These are phyloP conservation scores for Thymelicus sylvestris DNA, from an alignment of 2,888 invertebrate species.

Conservation along the genomic window DNA sequence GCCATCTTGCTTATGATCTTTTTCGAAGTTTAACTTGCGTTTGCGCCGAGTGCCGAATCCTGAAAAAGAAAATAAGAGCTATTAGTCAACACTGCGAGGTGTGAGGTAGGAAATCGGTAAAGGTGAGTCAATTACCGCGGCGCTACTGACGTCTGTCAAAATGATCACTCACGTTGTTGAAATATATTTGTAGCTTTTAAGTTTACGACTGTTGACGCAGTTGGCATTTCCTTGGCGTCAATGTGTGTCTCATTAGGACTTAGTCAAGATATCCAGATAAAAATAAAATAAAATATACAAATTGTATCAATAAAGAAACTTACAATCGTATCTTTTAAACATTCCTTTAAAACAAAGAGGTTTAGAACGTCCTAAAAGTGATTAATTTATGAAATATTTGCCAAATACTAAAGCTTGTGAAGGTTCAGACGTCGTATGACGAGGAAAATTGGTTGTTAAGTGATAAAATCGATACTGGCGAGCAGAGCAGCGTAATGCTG, in stretches of 20 bases:
- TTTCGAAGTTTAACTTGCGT: slow-evolving; percentile 72
- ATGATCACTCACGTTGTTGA: slow-evolving; percentile 44
- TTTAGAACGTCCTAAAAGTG: no score
- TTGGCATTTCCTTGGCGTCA: slow-evolving; percentile 45
- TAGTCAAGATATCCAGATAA: not conserved
- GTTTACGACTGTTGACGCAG: slow-evolving; percentile 29
- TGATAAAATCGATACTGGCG: slow-evolving; percentile 12
- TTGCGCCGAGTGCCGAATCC: slow-evolving; percentile 66
- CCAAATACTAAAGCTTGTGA: not conserved
- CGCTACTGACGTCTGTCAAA: slow-evolving; percentile 59
- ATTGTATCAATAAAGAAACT: not conserved
- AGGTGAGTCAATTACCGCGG: slow-evolving; percentile 66
- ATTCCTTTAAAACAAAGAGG: not conserved
- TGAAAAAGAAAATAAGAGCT: slow-evolving; percentile 73
- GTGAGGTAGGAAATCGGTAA: slow-evolving; percentile 64
- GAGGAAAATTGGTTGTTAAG: slow-evolving; percentile 13
- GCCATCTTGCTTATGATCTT: slow-evolving; percentile 76
- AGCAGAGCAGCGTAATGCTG: slow-evolving; percentile 20
- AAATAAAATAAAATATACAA: not conserved
- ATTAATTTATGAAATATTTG: not conserved
- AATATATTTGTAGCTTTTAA: slow-evolving; percentile 12
- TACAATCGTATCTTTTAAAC: slow-evolving; percentile 3
- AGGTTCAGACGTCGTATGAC: not conserved
- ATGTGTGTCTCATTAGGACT: slow-evolving; percentile 39
- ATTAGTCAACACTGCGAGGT: slow-evolving; percentile 56